Evolutionary conservation across 2,888 invertebrate species (phyloP).

Genomic region (Steinernema carpocapsae): DNA sequence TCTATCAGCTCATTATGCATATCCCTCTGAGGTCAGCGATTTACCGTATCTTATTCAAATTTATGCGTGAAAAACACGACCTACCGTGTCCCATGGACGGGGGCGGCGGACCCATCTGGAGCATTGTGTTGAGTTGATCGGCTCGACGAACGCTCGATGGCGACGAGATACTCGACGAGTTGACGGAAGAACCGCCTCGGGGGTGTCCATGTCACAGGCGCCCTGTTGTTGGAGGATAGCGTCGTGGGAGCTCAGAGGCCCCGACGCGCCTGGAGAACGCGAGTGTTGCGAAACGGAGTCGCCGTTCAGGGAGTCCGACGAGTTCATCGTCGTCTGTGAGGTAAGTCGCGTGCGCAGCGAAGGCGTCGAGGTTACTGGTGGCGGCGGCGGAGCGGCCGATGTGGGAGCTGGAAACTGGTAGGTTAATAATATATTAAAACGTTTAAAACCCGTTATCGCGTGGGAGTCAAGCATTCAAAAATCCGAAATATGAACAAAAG

Average conservation of each 20-base stretch:
- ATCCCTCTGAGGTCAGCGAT: not conserved
- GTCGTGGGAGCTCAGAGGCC: not conserved
- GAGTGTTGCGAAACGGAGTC: constrained; percentile 14
- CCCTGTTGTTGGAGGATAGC: not conserved
- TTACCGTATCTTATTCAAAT: constrained; percentile 17
- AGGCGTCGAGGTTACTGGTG: not conserved
- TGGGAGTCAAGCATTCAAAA: no score
- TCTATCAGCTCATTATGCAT: not conserved
- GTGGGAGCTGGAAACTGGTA: not conserved
- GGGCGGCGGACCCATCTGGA: constrained; percentile 10
- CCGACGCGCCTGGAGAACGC: constrained; percentile 10
- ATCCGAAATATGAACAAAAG: no score
- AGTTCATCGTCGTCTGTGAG: constrained; percentile 18
- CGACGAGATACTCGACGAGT: constrained; percentile 15
- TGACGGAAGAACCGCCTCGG: constrained; percentile 27
- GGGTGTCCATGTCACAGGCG: constrained; percentile 28
- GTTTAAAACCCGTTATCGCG: no score
- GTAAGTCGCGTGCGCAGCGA: constrained; percentile 14
- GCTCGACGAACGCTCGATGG: constrained; percentile 23
- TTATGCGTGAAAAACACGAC: not conserved
- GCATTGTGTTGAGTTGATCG: not conserved
- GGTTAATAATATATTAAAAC: no score
- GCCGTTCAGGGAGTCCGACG: constrained; percentile 28
- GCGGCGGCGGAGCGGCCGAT: not conserved
- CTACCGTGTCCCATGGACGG: not conserved